Evolutionary conservation across 2,888 invertebrate genomes (phyloP).

Genomic region (Diadromus collaris): DNA sequence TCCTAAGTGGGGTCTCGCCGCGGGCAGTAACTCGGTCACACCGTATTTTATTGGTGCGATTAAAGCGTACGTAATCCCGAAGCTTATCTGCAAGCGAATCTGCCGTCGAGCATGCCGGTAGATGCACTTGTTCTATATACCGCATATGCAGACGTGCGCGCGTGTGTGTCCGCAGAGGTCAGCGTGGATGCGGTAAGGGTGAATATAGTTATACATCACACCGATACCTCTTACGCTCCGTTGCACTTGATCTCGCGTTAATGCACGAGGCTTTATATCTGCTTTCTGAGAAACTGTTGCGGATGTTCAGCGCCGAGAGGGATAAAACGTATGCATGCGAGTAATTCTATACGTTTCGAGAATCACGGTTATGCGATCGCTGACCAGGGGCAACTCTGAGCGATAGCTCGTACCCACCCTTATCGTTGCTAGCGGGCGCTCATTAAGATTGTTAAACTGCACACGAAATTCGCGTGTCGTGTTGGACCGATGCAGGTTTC

Average conservation of each 20-base stretch:
- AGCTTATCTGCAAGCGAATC: slow-evolving; percentile 52
- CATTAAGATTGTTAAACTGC: not conserved
- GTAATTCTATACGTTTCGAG: slow-evolving; percentile 12
- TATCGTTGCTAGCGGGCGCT: not conserved
- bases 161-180: not conserved
- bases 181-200: slow-evolving; percentile 23
- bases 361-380: slow-evolving; percentile 15
- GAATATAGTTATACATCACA: slow-evolving; percentile 41
- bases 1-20: slow-evolving; percentile 6
- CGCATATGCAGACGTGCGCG: not conserved
- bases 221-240: not conserved
- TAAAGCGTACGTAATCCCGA: slow-evolving; percentile 53
- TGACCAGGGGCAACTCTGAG: not conserved
- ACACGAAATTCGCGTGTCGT: not conserved
- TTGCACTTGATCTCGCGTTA: slow-evolving; percentile 33
- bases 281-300: slow-evolving; percentile 34
- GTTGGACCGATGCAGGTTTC: not conserved
- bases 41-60: slow-evolving; percentile 52
- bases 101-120: slow-evolving; percentile 30
- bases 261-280: slow-evolving; percentile 26
- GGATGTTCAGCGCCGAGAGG: slow-evolving; percentile 9
- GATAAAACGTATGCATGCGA: slow-evolving; percentile 7
- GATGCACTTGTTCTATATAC: slow-evolving; percentile 31
- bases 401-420: not conserved
- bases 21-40: slow-evolving; percentile 54